Percentiles rank a stretch among this genome's conserved stretches.
Conservation (phyloP, 2,888 invertebrate genomes). For the Macrophya annulata region DNA sequence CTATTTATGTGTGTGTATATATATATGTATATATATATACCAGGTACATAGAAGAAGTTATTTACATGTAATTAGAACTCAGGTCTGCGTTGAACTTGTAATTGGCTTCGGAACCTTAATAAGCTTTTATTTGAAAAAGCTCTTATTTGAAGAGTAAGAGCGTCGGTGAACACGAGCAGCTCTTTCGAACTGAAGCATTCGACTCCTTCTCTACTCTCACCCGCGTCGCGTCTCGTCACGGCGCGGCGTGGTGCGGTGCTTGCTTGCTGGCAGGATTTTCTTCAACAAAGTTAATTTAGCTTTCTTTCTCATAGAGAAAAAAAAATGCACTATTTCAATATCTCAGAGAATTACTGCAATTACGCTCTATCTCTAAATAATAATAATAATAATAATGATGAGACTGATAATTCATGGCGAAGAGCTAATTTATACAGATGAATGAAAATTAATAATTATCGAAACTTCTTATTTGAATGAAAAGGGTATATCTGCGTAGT, state of each 20-base stretch:
- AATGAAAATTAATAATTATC: background rate
- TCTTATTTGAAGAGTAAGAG: constrained; percentile 7
- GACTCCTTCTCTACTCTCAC: background rate
- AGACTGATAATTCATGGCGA: background rate
- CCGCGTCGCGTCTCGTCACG: no score
- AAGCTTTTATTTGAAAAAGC: constrained; percentile 39
- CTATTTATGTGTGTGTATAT: no score
- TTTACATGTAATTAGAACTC: constrained; percentile 38
- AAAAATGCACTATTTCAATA: background rate
- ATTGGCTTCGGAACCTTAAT: constrained; percentile 31
- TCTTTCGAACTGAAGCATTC: constrained; percentile 9
- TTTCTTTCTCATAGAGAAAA: background rate
- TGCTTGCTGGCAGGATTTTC: background rate
- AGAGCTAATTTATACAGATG: background rate
- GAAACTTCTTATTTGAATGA: background rate
- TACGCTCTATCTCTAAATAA: background rate
- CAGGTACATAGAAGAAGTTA: background rate
- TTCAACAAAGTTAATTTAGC: background rate
- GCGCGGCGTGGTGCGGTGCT: no score
- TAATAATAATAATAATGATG: background rate
- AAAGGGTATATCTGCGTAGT: background rate
- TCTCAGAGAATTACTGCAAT: background rate
- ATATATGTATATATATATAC: background rate
- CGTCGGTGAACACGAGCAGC: background rate
- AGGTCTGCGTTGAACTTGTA: constrained; percentile 24